phyloP scores from a whole-genome alignment of 92 coral and sea anemone species.

The Phenganax stokvisi region DNA sequence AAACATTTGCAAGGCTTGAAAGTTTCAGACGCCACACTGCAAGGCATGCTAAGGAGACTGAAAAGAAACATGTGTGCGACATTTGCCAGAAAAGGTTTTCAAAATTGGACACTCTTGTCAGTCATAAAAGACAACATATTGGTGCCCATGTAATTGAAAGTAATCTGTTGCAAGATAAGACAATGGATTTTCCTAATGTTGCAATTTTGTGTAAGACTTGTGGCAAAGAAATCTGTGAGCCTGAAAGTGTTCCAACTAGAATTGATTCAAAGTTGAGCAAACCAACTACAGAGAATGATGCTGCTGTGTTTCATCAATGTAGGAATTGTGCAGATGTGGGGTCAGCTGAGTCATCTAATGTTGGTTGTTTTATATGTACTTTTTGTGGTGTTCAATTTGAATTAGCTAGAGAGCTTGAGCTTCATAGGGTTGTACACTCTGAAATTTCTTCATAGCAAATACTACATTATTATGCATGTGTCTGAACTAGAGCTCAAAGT shows the following conservation, averaged over 20 bases:
- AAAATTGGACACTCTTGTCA: no score
- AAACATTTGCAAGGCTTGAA: no score
- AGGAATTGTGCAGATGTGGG: background rate
- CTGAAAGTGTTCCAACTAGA: background rate
- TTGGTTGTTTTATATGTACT: background rate
- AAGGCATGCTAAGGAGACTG: no score
- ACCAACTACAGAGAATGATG: background rate
- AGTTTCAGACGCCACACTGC: no score
- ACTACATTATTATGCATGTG: no score
- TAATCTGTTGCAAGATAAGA: background rate
- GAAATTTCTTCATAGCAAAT: no score
- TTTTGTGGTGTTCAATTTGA: background rate
- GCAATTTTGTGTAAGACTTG: conserved; percentile 14
- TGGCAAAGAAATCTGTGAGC: conserved; percentile 6
- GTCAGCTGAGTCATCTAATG: background rate
- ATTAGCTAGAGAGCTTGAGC: background rate
- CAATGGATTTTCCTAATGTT: background rate
- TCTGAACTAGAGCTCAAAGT: no score
- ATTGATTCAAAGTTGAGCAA: background rate
- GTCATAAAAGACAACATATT: no score
- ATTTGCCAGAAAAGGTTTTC: no score
- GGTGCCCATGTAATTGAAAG: background rate
- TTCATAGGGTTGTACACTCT: background rate
- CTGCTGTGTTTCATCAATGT: conserved; percentile 14
- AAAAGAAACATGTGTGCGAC: no score